A percentile compares a stretch with the other conserved stretches of the same genome.
phyloP scores from a whole-genome alignment of 2,888 invertebrate species.

The Pyrgus malvae region DNA sequence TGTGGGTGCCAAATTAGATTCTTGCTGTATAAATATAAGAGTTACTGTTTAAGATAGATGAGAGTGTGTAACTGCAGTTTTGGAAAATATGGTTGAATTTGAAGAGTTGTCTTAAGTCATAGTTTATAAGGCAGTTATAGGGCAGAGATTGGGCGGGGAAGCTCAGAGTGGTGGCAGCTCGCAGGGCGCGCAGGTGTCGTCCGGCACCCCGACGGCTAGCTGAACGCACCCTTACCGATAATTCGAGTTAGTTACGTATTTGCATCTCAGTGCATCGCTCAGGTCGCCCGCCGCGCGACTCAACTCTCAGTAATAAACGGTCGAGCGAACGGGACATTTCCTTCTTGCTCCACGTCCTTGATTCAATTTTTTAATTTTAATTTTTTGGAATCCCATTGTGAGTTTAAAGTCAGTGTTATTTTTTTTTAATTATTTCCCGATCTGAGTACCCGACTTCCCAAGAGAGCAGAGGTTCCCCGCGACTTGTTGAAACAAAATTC shows the following conservation, averaged over 20 bases:
- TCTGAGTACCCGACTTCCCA: too few relatives aligned
- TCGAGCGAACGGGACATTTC: conserved; percentile 1
- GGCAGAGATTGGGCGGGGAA: background rate
- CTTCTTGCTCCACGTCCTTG: background rate
- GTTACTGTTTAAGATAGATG: background rate
- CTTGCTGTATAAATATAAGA: background rate
- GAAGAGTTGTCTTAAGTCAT: background rate
- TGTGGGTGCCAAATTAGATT: background rate
- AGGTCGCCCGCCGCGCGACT: background rate
- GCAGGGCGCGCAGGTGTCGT: background rate
- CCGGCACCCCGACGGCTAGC: background rate
- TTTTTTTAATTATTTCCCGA: background rate
- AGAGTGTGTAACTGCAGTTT: background rate
- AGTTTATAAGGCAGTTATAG: background rate
- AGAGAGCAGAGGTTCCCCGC: background rate
- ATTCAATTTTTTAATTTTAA: background rate
- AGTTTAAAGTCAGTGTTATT: conserved; percentile 12
- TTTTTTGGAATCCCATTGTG: background rate
- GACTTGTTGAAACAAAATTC: background rate
- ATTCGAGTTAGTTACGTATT: conserved; percentile 25
- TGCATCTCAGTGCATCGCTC: conserved; percentile 24
- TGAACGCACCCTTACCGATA: conserved; percentile 26
- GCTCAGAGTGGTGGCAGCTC: background rate
- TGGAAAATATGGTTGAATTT: background rate
- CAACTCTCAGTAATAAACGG: background rate